These are phyloP conservation scores for Anoplopoma fimbria DNA, from an alignment of 2,113 vertebrate species.

Conservation along the genomic window DNA sequence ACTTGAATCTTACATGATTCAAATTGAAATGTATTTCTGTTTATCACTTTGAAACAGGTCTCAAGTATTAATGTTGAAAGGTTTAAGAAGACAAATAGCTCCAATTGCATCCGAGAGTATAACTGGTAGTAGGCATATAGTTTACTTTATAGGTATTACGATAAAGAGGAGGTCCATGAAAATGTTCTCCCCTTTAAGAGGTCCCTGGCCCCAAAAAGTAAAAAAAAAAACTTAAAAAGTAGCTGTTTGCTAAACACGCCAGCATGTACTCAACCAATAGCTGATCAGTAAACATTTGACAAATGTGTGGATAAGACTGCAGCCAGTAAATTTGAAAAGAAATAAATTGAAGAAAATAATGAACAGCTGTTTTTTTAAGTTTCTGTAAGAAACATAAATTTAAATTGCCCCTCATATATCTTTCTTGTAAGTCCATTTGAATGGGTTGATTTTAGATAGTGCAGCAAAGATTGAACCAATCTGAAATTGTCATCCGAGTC, in stretches of 20 bases:
- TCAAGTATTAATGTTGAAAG: background rate
- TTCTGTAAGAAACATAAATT: too few relatives aligned
- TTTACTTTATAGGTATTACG: background rate
- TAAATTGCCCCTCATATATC: background rate
- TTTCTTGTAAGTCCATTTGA: background rate
- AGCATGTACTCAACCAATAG: background rate
- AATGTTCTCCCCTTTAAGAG: too few relatives aligned
- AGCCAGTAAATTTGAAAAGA: background rate
- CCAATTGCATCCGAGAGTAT: background rate
- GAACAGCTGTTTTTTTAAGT: background rate
- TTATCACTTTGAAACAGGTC: background rate
- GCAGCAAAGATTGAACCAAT: background rate
- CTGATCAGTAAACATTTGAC: background rate
- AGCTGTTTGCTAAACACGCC: background rate
- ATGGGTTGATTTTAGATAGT: background rate
- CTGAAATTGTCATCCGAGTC: background rate
- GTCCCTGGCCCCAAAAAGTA: too few relatives aligned
- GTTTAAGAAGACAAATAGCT: background rate
- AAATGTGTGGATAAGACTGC: too few relatives aligned
- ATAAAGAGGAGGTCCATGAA: background rate
- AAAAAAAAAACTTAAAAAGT: too few relatives aligned
- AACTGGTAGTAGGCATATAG: background rate
- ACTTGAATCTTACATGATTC: background rate
- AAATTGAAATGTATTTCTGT: background rate
- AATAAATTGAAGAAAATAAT: background rate